Percentiles rank a stretch among this genome's conserved stretches.
Conservation (phyloP, 2,888 invertebrate genomes). For the Creontiades dilutus region DNA sequence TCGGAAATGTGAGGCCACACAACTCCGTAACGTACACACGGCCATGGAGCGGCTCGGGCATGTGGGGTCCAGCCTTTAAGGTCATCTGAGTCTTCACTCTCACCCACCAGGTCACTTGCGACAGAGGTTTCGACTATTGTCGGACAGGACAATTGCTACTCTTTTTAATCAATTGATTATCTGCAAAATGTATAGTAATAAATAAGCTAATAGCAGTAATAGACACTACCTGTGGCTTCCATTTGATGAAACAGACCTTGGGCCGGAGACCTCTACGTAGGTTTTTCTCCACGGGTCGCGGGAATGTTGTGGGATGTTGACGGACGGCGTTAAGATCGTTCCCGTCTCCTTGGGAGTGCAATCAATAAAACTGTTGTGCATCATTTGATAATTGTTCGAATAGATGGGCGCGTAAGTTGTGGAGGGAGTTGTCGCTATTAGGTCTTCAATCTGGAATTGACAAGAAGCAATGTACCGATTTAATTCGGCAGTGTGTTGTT, state of each 20-base stretch:
- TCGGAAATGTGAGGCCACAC: too few species aligned
- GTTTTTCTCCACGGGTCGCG: constrained; percentile 1
- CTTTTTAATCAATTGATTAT: too few species aligned
- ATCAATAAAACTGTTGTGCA: not conserved
- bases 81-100: too few species aligned
- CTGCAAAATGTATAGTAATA: too few species aligned
- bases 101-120: too few species aligned
- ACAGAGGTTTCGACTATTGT: too few species aligned
- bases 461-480: too few species aligned
- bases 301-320: not conserved
- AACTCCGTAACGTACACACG: too few species aligned
- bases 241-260: not conserved
- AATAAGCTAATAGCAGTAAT: not conserved
- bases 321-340: not conserved
- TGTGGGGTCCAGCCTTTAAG: too few species aligned
- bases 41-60: too few species aligned
- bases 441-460: not conserved
- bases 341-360: not conserved
- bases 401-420: not conserved
- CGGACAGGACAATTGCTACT: too few species aligned
- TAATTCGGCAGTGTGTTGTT: too few species aligned
- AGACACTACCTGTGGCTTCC: constrained; percentile 5
- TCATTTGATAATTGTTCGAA: not conserved
- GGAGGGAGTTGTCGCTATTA: not conserved
- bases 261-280: not conserved